Evolutionary conservation across 2,113 vertebrate species (phyloP).

Genomic region (Phylloscopus trochilus): DNA sequence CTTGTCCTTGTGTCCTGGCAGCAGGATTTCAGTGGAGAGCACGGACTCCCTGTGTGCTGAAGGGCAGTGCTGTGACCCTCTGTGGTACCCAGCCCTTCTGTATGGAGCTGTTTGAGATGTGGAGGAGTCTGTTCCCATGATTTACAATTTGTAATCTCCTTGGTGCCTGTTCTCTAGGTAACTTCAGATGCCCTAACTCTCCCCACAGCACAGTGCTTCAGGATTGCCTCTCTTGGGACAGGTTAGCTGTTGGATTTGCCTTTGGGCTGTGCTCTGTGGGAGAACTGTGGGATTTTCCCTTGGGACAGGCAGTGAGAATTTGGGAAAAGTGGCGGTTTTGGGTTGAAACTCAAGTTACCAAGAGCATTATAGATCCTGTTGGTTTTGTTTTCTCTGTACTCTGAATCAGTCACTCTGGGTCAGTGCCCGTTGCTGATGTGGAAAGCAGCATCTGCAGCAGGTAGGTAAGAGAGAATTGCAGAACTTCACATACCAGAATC

Average conservation of each 20-base stretch:
- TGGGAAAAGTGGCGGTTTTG: rapidly evolving
- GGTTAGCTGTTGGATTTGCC: not conserved
- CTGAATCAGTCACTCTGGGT: not conserved
- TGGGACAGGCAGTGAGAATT: not conserved
- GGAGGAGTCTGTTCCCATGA: not conserved
- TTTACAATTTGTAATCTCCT: not conserved
- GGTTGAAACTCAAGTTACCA: not conserved
- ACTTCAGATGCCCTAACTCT: not conserved
- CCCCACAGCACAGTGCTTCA: not conserved
- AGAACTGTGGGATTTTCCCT: not conserved
- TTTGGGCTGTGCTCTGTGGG: not conserved
- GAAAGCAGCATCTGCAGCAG: not conserved
- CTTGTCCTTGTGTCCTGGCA: not conserved
- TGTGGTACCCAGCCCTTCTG: not conserved
- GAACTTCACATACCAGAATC: not conserved
- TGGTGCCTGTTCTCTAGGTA: not conserved
- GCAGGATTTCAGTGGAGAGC: not conserved
- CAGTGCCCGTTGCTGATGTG: not conserved
- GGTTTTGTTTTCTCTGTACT: not conserved
- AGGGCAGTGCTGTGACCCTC: not conserved
- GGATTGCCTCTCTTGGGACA: not conserved
- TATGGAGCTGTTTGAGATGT: rapidly evolving
- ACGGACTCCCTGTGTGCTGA: not conserved
- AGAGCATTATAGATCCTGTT: not conserved
- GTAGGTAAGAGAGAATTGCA: not conserved